These are phyloP conservation scores for Aphodius granarius DNA, from an alignment of 2,888 invertebrate species.

Conservation along the genomic window DNA sequence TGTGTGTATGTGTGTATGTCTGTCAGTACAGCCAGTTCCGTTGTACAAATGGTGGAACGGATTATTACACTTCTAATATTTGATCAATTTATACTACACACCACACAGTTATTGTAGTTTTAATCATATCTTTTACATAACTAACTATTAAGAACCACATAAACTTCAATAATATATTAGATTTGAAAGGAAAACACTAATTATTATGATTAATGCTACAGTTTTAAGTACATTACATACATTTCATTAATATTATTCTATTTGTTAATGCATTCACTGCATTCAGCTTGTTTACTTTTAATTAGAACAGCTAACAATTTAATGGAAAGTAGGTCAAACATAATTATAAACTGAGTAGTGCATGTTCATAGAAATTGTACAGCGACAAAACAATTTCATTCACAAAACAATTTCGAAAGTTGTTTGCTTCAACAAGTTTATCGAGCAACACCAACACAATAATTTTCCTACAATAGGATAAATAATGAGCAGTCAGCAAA, in stretches of 20 bases:
- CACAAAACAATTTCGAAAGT: neutral
- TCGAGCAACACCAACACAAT: neutral
- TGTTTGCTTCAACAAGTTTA: neutral
- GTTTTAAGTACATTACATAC: neutral
- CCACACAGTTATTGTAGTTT: too few species aligned
- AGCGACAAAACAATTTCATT: neutral
- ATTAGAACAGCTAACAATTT: neutral
- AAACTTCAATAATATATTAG: too few species aligned
- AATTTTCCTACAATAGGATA: neutral
- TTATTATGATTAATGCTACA: too few species aligned
- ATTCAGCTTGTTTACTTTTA: neutral
- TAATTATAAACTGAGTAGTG: neutral
- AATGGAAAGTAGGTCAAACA: neutral
- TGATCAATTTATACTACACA: too few species aligned
- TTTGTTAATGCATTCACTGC: neutral
- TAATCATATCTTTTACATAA: too few species aligned
- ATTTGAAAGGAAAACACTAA: too few species aligned
- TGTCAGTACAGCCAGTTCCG: too few species aligned
- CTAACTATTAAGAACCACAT: too few species aligned
- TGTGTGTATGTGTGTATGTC: too few species aligned
- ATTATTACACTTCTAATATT: too few species aligned
- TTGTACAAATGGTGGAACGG: too few species aligned
- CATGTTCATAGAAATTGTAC: neutral
- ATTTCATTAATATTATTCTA: neutral
- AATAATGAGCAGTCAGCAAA: neutral